These are phyloP conservation scores for Struthidea cinerea DNA, from an alignment of 2,113 vertebrate genomes.

Conservation along the genomic window DNA sequence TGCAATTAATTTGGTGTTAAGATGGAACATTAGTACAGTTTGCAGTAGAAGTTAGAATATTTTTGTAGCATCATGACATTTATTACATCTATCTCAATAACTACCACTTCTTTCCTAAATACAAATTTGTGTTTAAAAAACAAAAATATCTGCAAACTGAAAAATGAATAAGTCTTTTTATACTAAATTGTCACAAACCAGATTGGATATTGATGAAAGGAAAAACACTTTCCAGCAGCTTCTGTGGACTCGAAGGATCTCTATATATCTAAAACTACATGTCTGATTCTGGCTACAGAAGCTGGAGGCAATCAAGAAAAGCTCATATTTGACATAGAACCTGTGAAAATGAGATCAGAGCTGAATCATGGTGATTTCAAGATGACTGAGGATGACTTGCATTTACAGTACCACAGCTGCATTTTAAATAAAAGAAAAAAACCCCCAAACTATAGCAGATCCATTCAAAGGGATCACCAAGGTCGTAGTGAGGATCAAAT, in stretches of 20 bases:
- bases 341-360: neutral
- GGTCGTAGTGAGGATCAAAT: neutral
- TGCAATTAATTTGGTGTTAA: slow-evolving; percentile 32
- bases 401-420: neutral
- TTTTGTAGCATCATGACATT: neutral
- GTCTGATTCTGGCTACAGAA: neutral
- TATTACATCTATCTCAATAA: neutral
- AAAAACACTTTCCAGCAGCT: neutral
- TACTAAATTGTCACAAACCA: neutral
- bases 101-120: neutral
- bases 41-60: neutral
- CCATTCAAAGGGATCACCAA: neutral
- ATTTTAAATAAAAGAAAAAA: neutral
- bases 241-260: neutral
- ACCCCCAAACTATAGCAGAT: neutral
- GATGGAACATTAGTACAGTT: neutral
- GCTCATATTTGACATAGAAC: neutral
- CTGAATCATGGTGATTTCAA: neutral
- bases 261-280: neutral
- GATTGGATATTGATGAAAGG: neutral
- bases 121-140: neutral
- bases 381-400: neutral
- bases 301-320: neutral
- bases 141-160: neutral
- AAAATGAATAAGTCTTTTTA: neutral